Evolutionary conservation across 2,113 vertebrate species (phyloP).

Genomic region (Gopherus evgoodei): DNA sequence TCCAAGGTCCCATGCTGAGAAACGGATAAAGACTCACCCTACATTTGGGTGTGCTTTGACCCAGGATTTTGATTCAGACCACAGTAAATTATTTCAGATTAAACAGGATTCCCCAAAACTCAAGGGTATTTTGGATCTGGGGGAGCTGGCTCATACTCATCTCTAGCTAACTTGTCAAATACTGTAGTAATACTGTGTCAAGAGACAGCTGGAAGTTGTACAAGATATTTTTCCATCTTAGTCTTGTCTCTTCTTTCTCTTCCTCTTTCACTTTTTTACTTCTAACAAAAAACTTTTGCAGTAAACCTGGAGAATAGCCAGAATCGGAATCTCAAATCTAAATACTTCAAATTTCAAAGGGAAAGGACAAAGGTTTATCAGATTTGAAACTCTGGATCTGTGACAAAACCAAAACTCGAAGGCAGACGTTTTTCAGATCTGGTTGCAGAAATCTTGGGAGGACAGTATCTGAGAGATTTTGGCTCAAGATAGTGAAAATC

Average conservation of each 20-base stretch:
- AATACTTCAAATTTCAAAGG: neutral
- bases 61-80: neutral
- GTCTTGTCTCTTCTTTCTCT: slow-evolving; percentile 43
- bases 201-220: slow-evolving; percentile 45
- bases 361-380: slow-evolving; percentile 31
- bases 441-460: neutral
- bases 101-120: slow-evolving; percentile 40
- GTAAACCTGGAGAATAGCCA: slow-evolving; percentile 28
- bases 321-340: slow-evolving; percentile 25
- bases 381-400: neutral
- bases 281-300: slow-evolving; percentile 65
- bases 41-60: rapidly evolving
- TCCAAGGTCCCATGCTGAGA: rapidly evolving
- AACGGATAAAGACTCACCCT: neutral
- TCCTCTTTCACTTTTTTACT: neutral
- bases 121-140: slow-evolving; percentile 54
- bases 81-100: neutral
- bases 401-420: neutral
- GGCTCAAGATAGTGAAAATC: neutral
- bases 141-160: slow-evolving; percentile 12
- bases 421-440: neutral
- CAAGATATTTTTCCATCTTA: slow-evolving; percentile 60
- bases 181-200: slow-evolving; percentile 12
- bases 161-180: slow-evolving; percentile 21
- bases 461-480: rapidly evolving